Base-by-base conservation (phyloP, 2,113 vertebrate species). In the Pyxicephalus adspersus region DNA sequence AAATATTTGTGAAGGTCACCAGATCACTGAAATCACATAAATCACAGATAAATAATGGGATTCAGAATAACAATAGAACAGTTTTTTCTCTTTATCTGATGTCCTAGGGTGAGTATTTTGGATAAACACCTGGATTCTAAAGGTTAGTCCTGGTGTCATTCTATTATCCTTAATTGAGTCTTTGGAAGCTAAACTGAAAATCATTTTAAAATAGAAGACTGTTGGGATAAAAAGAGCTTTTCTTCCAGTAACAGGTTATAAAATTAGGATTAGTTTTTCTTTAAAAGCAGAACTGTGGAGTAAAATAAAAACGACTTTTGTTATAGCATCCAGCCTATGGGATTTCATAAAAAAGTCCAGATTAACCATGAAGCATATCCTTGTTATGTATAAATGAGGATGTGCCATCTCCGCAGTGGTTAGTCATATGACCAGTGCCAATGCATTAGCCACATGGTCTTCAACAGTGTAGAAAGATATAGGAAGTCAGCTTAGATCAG, bases 1-100 rank as follows among this genome's bases (percentile, higher is more conserved):
- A 5, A 13, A 58, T 74, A 25, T 74, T 22, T 15, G 28, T 38
- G 29, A 55, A 38, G 71, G 71, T 58, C 17, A 74, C 15, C n/a
- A 28, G 28, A 52, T 31, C 68, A 57, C 50, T 26, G 17, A 15
- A 15, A 54, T 52, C 52, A 57, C 52, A 54, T 28, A 57, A 34
- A 23, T 58, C 70, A 51, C n/a, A 6, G 18, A 23, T 74, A 29
- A 34, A 16, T 60, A 38, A 74, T 20, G 70, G 54, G 71, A 74
- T 74, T 70, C 38, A 31, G 60, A 60, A 60, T n/a, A 18, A 29
- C 28, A 60, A n/a, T 28, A 60, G 38, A 23, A 34, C 5, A 34
- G 20, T 8, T 60, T 58, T 74, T 74, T 60, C 23, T 22, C 54
- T 22, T 74, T 38, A 74, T 74, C 71, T 57, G 38, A 18, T 74